These are phyloP conservation scores for Hemitrygon akajei DNA, from an alignment of 2,797 vertebrate species.

Conservation along the genomic window DNA sequence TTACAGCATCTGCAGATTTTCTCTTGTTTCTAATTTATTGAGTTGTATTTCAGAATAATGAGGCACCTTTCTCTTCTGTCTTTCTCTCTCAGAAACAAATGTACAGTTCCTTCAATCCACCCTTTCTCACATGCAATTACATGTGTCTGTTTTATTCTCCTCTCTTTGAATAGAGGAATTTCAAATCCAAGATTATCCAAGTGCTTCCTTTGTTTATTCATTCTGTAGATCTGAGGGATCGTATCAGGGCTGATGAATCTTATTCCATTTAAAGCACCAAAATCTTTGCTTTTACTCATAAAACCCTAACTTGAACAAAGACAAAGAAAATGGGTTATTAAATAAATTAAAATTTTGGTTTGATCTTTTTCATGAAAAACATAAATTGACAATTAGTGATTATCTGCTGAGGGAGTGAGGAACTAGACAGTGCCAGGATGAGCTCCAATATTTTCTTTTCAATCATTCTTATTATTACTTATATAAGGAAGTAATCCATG, in stretches of 20 bases:
- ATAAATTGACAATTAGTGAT: neutral
- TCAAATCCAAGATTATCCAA: constrained; percentile 5
- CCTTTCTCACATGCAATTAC: neutral
- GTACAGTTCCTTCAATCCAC: neutral
- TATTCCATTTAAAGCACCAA: neutral
- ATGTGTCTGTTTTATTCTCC: neutral
- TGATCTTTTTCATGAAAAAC: neutral
- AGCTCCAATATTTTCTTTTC: neutral
- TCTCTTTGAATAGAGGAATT: neutral
- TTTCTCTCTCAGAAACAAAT: neutral
- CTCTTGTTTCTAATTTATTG: too few relatives aligned
- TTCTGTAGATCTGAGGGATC: too few relatives aligned
- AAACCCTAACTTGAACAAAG: neutral
- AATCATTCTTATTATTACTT: neutral
- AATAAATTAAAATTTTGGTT: neutral
- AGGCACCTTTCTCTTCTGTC: neutral
- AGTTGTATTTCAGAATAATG: neutral
- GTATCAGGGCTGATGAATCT: neutral
- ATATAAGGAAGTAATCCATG: neutral
- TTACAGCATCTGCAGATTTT: too few relatives aligned
- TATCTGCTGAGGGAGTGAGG: neutral
- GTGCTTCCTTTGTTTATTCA: neutral
- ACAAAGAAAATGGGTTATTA: neutral
- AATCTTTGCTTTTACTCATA: neutral
- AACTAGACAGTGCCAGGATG: neutral